phyloP scores from a whole-genome alignment of 2,113 vertebrate genomes.

The Brachyhypopomus occidentalis region DNA sequence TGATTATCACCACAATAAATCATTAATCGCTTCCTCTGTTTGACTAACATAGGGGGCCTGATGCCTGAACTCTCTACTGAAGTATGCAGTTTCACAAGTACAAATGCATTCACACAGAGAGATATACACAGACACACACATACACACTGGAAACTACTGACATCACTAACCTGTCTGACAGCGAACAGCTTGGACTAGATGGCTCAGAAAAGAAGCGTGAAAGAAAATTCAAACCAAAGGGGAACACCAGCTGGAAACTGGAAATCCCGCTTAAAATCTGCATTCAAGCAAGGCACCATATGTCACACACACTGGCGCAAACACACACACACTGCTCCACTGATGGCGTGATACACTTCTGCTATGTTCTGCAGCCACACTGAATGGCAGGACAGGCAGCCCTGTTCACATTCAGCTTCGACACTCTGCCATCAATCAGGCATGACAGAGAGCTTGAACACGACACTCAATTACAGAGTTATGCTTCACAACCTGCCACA shows the following conservation, averaged over 20 bases:
- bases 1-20: constrained; percentile 58
- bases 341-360: background rate
- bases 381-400: constrained; percentile 11
- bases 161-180: constrained; percentile 21
- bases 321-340: background rate
- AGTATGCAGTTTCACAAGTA: constrained; percentile 3
- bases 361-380: background rate
- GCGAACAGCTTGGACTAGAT: background rate
- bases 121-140: background rate
- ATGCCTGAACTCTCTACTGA: constrained; percentile 27
- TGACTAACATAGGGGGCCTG: constrained; percentile 31
- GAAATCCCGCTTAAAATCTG: constrained; percentile 11
- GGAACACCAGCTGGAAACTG: constrained; percentile 37
- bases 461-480: constrained; percentile 40
- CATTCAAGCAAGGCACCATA: constrained; percentile 37
- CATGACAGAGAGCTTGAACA: constrained; percentile 17
- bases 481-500: constrained; percentile 32
- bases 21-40: constrained; percentile 51
- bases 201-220: constrained; percentile 19
- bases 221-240: constrained; percentile 15
- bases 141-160: background rate
- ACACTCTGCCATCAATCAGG: constrained; percentile 15
- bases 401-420: constrained; percentile 20
- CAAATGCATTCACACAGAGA: background rate
- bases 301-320: background rate